Evolutionary conservation across 2,113 vertebrate genomes (phyloP).

Genomic region (Gila orcuttii): DNA sequence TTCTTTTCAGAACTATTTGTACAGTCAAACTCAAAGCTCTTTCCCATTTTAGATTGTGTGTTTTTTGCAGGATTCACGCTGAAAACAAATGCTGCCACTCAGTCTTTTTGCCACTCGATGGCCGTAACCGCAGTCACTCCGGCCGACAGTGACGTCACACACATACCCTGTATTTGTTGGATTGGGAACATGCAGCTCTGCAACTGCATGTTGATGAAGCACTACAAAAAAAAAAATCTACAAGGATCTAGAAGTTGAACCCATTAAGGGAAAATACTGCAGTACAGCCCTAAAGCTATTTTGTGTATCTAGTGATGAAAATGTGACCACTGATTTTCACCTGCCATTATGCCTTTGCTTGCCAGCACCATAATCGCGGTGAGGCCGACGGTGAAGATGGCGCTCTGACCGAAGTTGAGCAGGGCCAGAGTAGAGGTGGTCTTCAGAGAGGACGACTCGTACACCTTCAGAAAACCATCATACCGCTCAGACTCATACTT

Average conservation of each 20-base stretch:
- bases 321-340: constrained; percentile 69
- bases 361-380: constrained; percentile 93
- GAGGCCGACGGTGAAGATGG: constrained; percentile 92
- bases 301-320: not conserved
- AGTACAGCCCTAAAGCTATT: not conserved
- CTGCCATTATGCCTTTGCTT: constrained; percentile 92
- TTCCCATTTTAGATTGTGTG: too few species aligned
- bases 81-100: too few species aligned
- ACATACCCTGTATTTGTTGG: not conserved
- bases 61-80: too few species aligned
- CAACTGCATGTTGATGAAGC: not conserved
- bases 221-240: too few species aligned
- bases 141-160: too few species aligned
- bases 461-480: constrained; percentile 88
- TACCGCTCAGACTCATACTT: constrained; percentile 94
- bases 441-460: constrained; percentile 92
- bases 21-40: too few species aligned
- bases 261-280: not conserved
- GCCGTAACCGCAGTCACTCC: too few species aligned
- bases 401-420: constrained; percentile 95
- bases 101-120: too few species aligned
- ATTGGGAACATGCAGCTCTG: not conserved
- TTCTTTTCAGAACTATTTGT: too few species aligned
- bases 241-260: not conserved
- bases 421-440: constrained; percentile 92